A percentile compares a stretch with the other conserved stretches of the same genome.
These are phyloP conservation scores for Helicolenus hilgendorfi DNA, from an alignment of 2,797 vertebrate genomes.

Conservation along the genomic window DNA sequence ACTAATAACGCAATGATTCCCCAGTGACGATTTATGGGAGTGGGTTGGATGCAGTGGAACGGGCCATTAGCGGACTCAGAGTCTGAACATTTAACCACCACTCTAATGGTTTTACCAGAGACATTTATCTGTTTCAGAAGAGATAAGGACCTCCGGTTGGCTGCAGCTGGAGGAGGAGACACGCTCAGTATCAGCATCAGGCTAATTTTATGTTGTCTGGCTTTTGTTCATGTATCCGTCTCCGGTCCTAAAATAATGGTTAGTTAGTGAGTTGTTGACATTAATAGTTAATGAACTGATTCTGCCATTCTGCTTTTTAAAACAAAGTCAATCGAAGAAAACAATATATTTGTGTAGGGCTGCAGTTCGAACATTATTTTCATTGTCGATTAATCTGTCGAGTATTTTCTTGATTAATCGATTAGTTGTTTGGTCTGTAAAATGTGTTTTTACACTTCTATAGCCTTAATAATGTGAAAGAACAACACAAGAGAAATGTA, in stretches of 20 bases:
- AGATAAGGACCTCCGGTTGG: not conserved
- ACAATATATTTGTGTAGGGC: not conserved
- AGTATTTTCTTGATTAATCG: too few relatives aligned
- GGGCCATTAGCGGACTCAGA: not conserved
- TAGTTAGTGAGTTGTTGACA: not conserved
- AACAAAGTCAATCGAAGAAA: not conserved
- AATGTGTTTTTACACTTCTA: too few relatives aligned
- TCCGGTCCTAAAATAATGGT: too few relatives aligned
- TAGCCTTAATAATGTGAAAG: not conserved
- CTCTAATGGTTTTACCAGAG: conserved; percentile 4
- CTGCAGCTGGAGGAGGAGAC: not conserved
- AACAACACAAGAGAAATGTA: not conserved
- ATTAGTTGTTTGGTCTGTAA: too few relatives aligned
- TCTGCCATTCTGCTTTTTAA: not conserved
- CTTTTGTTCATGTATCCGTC: not conserved
- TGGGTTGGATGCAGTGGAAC: not conserved
- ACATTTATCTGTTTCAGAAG: not conserved
- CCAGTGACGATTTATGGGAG: not conserved
- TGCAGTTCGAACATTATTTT: too few relatives aligned
- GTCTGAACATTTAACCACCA: not conserved
- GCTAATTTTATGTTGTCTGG: not conserved
- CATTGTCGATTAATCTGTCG: too few relatives aligned
- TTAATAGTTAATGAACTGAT: not conserved
- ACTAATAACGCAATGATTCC: not conserved
- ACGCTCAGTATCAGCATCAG: not conserved